Evolutionary conservation across 30 jellyfish, hydroid and myxozoan species (phyloP).

Genomic region (Turritopsis dohrnii): DNA sequence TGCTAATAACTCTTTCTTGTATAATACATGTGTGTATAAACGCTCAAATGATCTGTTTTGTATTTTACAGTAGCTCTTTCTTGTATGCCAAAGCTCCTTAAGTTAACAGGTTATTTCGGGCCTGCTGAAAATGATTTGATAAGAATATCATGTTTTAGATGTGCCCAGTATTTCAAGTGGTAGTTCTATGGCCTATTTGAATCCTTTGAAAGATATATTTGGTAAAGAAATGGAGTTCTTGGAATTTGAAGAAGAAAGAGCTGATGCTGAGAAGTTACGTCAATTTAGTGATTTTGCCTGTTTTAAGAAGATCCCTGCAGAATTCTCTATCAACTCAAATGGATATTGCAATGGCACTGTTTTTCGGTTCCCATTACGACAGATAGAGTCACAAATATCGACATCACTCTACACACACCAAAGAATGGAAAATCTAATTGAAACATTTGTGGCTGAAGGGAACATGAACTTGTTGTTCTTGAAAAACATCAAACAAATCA

Average conservation of each 20-base stretch:
- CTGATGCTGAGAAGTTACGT: neutral
- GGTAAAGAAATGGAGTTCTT: neutral
- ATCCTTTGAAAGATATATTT: conserved; percentile 50
- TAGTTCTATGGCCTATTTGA: conserved; percentile 18
- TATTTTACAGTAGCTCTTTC: too few relatives aligned
- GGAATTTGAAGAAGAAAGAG: conserved; percentile 9
- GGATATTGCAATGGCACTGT: conserved; percentile 55
- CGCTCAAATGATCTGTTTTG: too few relatives aligned
- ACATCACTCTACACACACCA: conserved; percentile 26
- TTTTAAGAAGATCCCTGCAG: conserved; percentile 7
- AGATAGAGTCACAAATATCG: conserved; percentile 48
- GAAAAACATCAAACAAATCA: conserved; percentile 36
- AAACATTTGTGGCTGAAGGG: conserved; percentile 48
- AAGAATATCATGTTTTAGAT: conserved; percentile 32
- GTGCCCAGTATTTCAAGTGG: conserved; percentile 52
- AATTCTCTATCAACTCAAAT: neutral
- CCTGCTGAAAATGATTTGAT: neutral
- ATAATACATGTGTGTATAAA: too few relatives aligned
- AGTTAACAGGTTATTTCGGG: neutral
- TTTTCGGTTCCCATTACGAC: conserved; percentile 54
- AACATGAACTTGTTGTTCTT: conserved; percentile 42
- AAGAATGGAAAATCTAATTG: conserved; percentile 29
- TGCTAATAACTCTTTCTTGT: too few relatives aligned
- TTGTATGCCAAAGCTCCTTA: too few relatives aligned
- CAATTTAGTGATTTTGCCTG: conserved; percentile 13